Conservation (phyloP, 2,888 invertebrate species). For the Drosophila nigricruria region DNA sequence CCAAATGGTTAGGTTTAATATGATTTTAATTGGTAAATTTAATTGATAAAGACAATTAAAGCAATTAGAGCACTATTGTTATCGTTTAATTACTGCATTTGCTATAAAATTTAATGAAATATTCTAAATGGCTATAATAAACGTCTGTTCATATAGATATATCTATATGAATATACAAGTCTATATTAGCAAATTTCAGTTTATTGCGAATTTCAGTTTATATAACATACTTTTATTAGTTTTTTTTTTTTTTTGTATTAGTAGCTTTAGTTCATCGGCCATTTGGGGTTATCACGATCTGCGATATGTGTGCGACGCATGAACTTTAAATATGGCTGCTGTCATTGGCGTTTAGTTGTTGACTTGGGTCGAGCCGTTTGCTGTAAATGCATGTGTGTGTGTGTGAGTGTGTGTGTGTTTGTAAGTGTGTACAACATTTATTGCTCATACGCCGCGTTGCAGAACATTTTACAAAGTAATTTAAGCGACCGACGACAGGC, state of each 20-base stretch:
- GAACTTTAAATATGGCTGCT: conserved; percentile 24
- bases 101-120: background rate
- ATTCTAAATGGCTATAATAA: background rate
- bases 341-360: conserved; percentile 51
- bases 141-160: background rate
- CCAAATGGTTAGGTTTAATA: conserved; percentile 1
- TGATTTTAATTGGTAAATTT: conserved; percentile 6
- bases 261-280: background rate
- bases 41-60: conserved; percentile 9
- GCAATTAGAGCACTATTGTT: conserved; percentile 2
- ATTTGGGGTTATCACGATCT: conserved; percentile 7
- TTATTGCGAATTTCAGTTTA: background rate
- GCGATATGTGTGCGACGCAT: conserved; percentile 19
- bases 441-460: conserved; percentile 71
- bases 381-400: background rate
- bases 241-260: background rate
- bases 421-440: conserved; percentile 53
- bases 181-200: background rate
- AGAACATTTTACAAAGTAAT: conserved; percentile 76
- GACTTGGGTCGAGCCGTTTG: conserved; percentile 41
- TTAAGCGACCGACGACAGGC: conserved; percentile 67
- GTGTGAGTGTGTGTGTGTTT: conserved; percentile 13
- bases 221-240: background rate
- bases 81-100: conserved; percentile 4
- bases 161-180: background rate